A percentile compares a stretch with the other conserved stretches of the same genome.
Conservation (phyloP, 2,888 invertebrate genomes). For the Spicauda simplicius region DNA sequence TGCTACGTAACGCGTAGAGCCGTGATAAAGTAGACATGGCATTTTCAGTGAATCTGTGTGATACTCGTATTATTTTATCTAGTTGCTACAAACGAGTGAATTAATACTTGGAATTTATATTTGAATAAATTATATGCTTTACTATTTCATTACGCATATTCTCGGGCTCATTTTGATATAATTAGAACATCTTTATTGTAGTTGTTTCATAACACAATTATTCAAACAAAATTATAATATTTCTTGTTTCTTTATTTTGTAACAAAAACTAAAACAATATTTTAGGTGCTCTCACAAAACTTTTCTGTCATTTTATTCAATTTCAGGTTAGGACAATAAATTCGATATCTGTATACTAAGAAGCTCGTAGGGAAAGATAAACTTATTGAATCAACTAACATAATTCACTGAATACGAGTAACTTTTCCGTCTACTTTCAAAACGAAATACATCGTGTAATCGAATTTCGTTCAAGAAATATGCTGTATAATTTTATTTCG, state of each 20-base stretch:
- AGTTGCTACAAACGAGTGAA: constrained; percentile 13
- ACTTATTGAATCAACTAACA: constrained; percentile 5
- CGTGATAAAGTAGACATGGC: constrained; percentile 27
- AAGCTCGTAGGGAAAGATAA: background rate
- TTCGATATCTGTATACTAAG: background rate
- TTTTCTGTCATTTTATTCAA: background rate
- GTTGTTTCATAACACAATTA: too few species aligned
- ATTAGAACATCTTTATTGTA: too few species aligned
- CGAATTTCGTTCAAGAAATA: constrained; percentile 12
- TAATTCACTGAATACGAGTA: constrained; percentile 4
- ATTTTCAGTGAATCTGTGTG: constrained; percentile 27
- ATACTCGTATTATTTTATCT: constrained; percentile 29
- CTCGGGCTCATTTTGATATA: too few species aligned
- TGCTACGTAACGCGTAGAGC: constrained; percentile 23
- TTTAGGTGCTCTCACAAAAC: background rate
- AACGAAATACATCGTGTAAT: constrained; percentile 12
- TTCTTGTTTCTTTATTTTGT: too few species aligned
- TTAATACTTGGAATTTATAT: constrained; percentile 6
- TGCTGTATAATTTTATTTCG: constrained; percentile 18
- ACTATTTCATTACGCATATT: too few species aligned
- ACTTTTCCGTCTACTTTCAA: background rate
- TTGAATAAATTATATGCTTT: too few species aligned
- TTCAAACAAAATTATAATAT: too few species aligned
- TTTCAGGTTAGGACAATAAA: background rate
- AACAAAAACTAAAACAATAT: background rate